These are phyloP conservation scores for Tetragnatha montana DNA, from an alignment of 2,888 invertebrate genomes.

Conservation along the genomic window DNA sequence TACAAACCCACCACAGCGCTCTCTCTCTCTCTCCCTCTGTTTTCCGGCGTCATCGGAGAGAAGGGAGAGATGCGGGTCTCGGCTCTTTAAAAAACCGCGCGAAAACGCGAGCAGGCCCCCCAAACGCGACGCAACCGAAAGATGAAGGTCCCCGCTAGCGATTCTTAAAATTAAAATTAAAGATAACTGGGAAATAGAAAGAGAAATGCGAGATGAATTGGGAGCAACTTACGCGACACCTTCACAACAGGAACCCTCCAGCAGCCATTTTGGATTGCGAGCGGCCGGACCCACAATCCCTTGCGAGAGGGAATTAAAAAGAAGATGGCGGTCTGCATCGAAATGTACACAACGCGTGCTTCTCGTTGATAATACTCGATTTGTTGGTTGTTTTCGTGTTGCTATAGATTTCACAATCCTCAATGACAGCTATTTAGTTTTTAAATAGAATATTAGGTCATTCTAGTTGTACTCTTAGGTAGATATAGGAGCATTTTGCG, in stretches of 20 bases:
- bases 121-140: not conserved
- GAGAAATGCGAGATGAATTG: constrained; percentile 55
- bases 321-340: constrained; percentile 61
- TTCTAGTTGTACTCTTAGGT: not conserved
- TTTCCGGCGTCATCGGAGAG: constrained; percentile 52
- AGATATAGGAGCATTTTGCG: not conserved
- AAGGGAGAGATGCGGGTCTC: constrained; percentile 52
- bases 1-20: constrained; percentile 28
- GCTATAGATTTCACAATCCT: not conserved
- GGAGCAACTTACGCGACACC: constrained; percentile 71
- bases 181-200: constrained; percentile 19
- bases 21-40: constrained; percentile 10
- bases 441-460: not conserved
- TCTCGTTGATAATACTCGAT: not conserved
- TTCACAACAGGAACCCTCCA: constrained; percentile 71
- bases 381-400: not conserved
- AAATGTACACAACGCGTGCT: constrained; percentile 62
- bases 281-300: constrained; percentile 68
- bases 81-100: constrained; percentile 9
- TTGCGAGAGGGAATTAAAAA: constrained; percentile 59
- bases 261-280: constrained; percentile 71
- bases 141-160: constrained; percentile 17
- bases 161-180: constrained; percentile 39
- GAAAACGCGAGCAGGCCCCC: not conserved
- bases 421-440: not conserved